These are phyloP conservation scores for Caenorhabditis sp. DNA, from an alignment of 2,888 invertebrate species.

Conservation along the genomic window DNA sequence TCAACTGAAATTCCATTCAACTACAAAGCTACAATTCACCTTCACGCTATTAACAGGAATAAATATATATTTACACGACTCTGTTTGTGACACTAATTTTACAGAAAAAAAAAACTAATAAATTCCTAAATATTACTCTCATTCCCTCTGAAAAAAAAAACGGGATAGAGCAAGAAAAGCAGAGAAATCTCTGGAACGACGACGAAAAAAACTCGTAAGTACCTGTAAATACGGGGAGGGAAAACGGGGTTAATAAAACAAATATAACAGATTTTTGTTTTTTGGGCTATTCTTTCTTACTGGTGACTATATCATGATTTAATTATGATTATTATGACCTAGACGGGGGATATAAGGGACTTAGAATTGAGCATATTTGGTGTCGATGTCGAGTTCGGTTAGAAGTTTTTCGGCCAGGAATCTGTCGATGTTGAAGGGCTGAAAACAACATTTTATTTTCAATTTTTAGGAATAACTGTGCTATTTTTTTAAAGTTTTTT, in stretches of 20 bases:
- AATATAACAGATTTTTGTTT: constrained; percentile 1
- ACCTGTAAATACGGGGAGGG: not conserved
- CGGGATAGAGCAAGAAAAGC: not conserved
- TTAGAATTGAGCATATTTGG: constrained; percentile 35
- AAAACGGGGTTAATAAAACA: constrained; percentile 4
- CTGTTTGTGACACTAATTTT: not conserved
- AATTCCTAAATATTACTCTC: not conserved
- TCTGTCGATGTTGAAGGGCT: constrained; percentile 41
- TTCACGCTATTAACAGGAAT: not conserved
- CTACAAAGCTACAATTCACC: not conserved
- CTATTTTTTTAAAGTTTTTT: too few species aligned
- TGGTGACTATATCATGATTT: not conserved
- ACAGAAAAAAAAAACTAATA: not conserved
- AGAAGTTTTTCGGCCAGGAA: constrained; percentile 36
- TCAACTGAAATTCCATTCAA: not conserved
- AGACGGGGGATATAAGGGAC: not conserved
- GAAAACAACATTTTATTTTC: constrained; percentile 10
- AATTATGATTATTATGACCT: not conserved
- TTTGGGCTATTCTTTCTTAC: not conserved
- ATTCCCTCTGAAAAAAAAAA: not conserved
- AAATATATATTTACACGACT: not conserved
- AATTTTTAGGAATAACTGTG: too few species aligned
- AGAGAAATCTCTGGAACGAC: not conserved
- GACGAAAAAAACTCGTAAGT: constrained; percentile 1
- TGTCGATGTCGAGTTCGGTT: constrained; percentile 38